Base-by-base conservation (phyloP, 2,797 vertebrate genomes). In the Paratrypauchen microcephalus region DNA sequence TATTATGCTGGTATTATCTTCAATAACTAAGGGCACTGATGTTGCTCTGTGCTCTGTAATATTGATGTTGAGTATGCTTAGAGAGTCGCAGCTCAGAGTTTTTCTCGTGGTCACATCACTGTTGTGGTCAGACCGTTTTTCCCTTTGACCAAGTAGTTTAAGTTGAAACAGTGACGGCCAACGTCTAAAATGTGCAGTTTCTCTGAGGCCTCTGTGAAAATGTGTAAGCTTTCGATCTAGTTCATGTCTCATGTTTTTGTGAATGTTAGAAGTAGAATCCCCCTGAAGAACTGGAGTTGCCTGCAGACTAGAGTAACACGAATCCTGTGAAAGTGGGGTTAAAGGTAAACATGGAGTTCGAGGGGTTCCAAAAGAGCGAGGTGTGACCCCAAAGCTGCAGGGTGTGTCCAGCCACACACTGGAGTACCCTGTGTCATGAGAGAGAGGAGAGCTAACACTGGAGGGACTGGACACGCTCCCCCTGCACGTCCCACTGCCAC, bases 381-480 rank as follows among this genome's bases (percentile, higher is more conserved):
- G 96, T 0, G 97, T 99, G 8, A 96, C 94, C 67, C 95, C 93
- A 18, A 95, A 96, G 9, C 97, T 99, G 87, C 94, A 95, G 0
- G 98, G 97, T 3, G 98, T 99, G 79, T 98, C 97, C 63, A 97
- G 96, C 78, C 94, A 95, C 88, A 96, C 93, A 91, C 97, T 99
- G 88, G 96, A 98, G 84, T 97, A 99, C 73, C 96, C 96, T 0
- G 98, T 99, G 88, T 99, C 98, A n/a, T 97, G 94, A 81, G 97
- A 99, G 77, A 97, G 95, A 0, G 98, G 96, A 0, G 98, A 98
- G 56, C 92, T 88, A 30, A 95, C 90, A 24, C 96, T 97, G 74
- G 93, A 92, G 1, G 96, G 96, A 77, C 96, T 98, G 68, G 77
- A 90, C 52, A 81, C 18, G 2, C n/a, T 82, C 18, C 68, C 64